Conservation (phyloP, 2,888 invertebrate species). For the Amphipyra berbera region DNA sequence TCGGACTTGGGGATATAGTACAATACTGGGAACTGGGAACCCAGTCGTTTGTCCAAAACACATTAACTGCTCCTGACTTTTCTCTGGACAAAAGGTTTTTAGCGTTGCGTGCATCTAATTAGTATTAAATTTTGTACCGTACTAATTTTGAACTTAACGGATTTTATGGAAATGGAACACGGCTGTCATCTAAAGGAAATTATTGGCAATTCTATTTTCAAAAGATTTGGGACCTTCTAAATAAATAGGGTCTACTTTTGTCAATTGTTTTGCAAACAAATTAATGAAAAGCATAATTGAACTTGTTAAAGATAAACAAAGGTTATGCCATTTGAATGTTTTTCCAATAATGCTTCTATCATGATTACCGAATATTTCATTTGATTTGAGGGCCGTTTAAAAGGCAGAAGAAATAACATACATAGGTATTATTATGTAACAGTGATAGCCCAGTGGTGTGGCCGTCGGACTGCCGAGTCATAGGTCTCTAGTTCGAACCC, state of each 20-base stretch:
- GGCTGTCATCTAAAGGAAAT: slow-evolving; percentile 24
- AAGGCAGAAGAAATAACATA: too few species aligned
- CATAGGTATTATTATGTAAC: too few species aligned
- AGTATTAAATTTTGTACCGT: slow-evolving; percentile 11
- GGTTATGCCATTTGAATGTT: slow-evolving; percentile 9
- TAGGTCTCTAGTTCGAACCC: too few species aligned
- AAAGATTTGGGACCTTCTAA: slow-evolving; percentile 25
- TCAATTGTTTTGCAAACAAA: slow-evolving; percentile 44
- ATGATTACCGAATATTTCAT: too few species aligned
- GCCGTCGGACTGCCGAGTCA: too few species aligned
- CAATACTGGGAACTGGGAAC: slow-evolving; percentile 36
- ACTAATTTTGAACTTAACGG: slow-evolving; percentile 27
- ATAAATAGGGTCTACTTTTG: slow-evolving; percentile 32
- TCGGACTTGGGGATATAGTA: slow-evolving; percentile 42
- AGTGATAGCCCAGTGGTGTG: too few species aligned
- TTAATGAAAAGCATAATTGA: slow-evolving; percentile 15
- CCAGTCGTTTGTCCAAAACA: slow-evolving; percentile 34
- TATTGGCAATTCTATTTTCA: slow-evolving; percentile 34
- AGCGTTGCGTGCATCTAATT: slow-evolving; percentile 43
- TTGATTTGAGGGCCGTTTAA: too few species aligned
- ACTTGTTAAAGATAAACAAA: slow-evolving; percentile 20
- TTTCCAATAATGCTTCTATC: slow-evolving; percentile 1
- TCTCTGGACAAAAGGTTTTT: slow-evolving; percentile 44
- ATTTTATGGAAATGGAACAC: slow-evolving; percentile 30
- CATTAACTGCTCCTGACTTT: slow-evolving; percentile 59